A percentile compares a stretch with the other conserved stretches of the same genome.
Evolutionary conservation across 2,113 vertebrate genomes (phyloP).

Genomic region (Connochaetes taurinus): DNA sequence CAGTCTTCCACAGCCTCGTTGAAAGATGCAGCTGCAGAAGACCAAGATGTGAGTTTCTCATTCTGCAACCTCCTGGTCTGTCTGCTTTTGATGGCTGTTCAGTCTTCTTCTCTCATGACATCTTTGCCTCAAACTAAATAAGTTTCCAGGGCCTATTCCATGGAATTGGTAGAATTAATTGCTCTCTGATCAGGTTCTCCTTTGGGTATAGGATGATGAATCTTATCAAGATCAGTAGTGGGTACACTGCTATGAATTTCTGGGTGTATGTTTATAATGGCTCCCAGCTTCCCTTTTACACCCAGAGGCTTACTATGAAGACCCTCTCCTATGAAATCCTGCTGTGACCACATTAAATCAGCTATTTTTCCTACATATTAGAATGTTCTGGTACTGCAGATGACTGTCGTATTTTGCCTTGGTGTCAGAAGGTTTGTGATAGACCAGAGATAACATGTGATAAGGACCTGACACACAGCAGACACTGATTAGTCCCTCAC

Average conservation of each 20-base stretch:
- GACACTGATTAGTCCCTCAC: neutral
- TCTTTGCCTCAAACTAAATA: neutral
- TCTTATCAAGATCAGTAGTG: neutral
- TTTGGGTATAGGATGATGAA: neutral
- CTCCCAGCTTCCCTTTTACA: neutral
- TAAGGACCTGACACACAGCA: neutral
- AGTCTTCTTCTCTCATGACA: neutral
- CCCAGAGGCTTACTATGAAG: neutral
- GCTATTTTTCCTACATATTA: neutral
- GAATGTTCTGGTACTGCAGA: neutral
- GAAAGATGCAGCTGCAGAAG: conserved; percentile 83
- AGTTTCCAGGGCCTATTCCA: no score
- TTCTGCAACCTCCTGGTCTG: rapidly evolving
- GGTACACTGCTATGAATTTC: rapidly evolving
- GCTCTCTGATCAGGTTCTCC: neutral
- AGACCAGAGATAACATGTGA: neutral
- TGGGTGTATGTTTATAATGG: neutral
- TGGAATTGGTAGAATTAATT: neutral
- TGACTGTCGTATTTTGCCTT: neutral
- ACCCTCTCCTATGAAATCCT: rapidly evolving
- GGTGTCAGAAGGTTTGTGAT: neutral
- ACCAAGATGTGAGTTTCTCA: conserved; percentile 78
- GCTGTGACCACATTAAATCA: neutral
- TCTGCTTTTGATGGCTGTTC: rapidly evolving
- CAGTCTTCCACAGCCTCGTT: conserved; percentile 84